Conservation (phyloP, 1,140 invertebrate genomes). For the Bombus sibiricus region DNA sequence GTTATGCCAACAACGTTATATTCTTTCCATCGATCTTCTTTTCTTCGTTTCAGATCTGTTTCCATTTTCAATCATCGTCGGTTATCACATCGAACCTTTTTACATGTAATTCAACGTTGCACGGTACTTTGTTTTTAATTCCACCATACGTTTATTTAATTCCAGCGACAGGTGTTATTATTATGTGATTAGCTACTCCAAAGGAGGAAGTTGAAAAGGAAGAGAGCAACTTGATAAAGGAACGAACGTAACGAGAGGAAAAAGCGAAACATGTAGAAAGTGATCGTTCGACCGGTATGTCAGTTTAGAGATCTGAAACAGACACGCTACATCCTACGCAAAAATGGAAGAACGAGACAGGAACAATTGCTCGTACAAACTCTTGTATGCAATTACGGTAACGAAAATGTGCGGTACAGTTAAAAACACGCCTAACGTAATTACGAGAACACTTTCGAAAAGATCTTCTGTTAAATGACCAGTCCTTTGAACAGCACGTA, state of each 20-base stretch:
- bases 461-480: not conserved
- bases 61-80: conserved; percentile 2
- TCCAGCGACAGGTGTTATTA: not conserved
- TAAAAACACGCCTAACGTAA: not conserved
- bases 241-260: not conserved
- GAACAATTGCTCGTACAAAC: not conserved
- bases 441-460: not conserved
- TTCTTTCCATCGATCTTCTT: conserved; percentile 4
- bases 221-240: not conserved
- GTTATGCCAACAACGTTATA: not conserved
- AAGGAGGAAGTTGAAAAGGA: not conserved
- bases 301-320: not conserved
- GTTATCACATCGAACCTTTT: too few relatives aligned
- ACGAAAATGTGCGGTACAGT: not conserved
- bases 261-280: not conserved
- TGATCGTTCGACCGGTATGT: not conserved
- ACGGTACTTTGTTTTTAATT: not conserved
- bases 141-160: conserved; percentile 8
- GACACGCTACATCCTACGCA: not conserved
- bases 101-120: not conserved
- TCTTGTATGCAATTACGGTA: not conserved
- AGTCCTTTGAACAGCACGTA: not conserved
- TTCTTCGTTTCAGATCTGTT: not conserved
- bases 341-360: not conserved
- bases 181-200: rapidly evolving